phyloP scores from a whole-genome alignment of 2,797 vertebrate species.

The Xyrichtys novacula region DNA sequence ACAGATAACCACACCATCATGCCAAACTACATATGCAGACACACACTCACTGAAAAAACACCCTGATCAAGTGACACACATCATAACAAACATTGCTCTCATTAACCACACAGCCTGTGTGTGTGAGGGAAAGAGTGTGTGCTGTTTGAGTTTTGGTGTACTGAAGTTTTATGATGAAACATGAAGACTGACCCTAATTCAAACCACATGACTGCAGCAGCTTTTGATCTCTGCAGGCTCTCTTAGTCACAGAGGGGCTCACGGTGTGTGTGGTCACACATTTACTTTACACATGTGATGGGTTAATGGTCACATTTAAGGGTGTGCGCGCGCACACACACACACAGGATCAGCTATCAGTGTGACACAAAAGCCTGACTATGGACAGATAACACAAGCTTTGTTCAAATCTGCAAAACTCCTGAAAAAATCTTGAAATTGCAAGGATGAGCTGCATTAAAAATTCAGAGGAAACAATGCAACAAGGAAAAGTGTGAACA shows the following conservation, averaged over 20 bases:
- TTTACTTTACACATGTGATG: slow-evolving; percentile 73
- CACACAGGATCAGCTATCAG: background rate
- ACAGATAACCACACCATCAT: slow-evolving; percentile 59
- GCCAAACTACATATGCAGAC: slow-evolving; percentile 60
- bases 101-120: slow-evolving; percentile 63
- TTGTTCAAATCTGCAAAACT: no score
- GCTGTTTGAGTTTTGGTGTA: slow-evolving; percentile 71
- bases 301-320: slow-evolving; percentile 62
- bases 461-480: no score
- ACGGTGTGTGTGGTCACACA: slow-evolving; percentile 79
- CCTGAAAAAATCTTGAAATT: no score
- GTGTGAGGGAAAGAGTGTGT: slow-evolving; percentile 21
- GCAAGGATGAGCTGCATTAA: no score
- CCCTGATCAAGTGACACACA: slow-evolving; percentile 67
- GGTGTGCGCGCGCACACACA: slow-evolving; percentile 6
- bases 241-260: slow-evolving; percentile 76
- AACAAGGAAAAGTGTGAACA: no score
- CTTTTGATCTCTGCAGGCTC: slow-evolving; percentile 87
- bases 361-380: background rate
- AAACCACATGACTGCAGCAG: slow-evolving; percentile 85
- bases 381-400: no score
- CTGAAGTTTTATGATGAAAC: slow-evolving; percentile 91
- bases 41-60: slow-evolving; percentile 54
- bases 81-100: slow-evolving; percentile 70
- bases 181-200: slow-evolving; percentile 88